Percentiles rank a stretch among this genome's conserved stretches.
phyloP scores from a whole-genome alignment of 2,888 invertebrate genomes.

The Drosophila anomelani region DNA sequence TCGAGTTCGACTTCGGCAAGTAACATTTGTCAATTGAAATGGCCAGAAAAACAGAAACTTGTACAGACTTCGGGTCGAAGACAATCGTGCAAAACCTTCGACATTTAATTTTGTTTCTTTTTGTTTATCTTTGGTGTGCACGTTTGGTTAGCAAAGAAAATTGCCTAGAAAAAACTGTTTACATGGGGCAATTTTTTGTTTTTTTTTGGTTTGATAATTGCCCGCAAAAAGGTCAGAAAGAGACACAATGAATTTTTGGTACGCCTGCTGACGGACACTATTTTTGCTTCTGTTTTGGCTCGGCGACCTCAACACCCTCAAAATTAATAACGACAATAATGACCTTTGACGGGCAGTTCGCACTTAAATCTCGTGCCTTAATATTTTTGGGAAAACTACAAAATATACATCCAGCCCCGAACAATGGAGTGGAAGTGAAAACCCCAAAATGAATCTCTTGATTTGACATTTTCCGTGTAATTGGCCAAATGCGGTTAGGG shows the following conservation, averaged over 20 bases:
- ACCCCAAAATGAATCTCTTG: constrained; percentile 37
- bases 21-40: constrained; percentile 73
- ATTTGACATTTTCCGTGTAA: constrained; percentile 72
- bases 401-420: constrained; percentile 10
- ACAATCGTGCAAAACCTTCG: constrained; percentile 78
- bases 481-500: constrained; percentile 56
- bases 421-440: constrained; percentile 45
- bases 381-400: constrained; percentile 59
- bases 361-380: constrained; percentile 59
- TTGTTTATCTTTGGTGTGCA: constrained; percentile 52
- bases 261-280: constrained; percentile 42
- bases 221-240: constrained; percentile 67
- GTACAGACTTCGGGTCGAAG: constrained; percentile 46
- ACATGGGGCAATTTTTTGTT: constrained; percentile 47
- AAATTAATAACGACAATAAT: constrained; percentile 41
- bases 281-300: constrained; percentile 51
- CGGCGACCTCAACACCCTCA: constrained; percentile 73
- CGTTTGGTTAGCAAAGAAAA: constrained; percentile 68
- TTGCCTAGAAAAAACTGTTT: constrained; percentile 58
- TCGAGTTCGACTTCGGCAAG: constrained; percentile 54
- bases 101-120: constrained; percentile 77
- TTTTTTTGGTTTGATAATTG: constrained; percentile 66
- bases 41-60: constrained; percentile 49
- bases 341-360: constrained; percentile 62
- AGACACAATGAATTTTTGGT: constrained; percentile 45